A percentile compares a stretch with the other conserved stretches of the same genome.
phyloP scores from a whole-genome alignment of 92 coral and sea anemone species.

The Actinernus sp. region DNA sequence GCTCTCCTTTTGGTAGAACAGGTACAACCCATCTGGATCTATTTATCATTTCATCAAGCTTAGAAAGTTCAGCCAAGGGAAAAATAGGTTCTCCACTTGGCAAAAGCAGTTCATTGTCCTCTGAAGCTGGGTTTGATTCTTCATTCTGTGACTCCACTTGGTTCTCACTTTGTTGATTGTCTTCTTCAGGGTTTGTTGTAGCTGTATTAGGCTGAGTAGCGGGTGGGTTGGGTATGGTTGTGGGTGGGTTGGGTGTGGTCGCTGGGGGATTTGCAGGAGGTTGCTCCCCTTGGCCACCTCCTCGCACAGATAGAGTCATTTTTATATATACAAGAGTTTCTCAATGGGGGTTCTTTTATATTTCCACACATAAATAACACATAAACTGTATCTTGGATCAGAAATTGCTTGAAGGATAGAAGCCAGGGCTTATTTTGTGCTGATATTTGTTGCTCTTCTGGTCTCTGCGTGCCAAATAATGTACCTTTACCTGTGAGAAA shows the following conservation, averaged over 20 bases:
- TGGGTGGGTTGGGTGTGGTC: slow-evolving; percentile 45
- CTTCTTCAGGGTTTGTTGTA: slow-evolving; percentile 46
- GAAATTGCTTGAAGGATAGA: no score
- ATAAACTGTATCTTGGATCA: no score
- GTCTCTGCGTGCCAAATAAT: no score
- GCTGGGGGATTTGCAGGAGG: slow-evolving; percentile 74
- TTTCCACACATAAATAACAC: slow-evolving; percentile 71
- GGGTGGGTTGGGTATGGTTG: slow-evolving; percentile 59
- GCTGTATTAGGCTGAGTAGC: slow-evolving; percentile 44
- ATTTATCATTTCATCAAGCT: slow-evolving; percentile 97
- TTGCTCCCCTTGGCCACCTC: slow-evolving; percentile 86
- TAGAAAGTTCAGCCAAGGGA: slow-evolving; percentile 88
- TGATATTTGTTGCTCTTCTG: no score
- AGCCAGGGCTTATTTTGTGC: no score
- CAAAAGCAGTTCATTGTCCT: slow-evolving; percentile 70
- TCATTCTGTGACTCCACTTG: slow-evolving; percentile 32
- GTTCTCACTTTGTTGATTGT: slow-evolving; percentile 46
- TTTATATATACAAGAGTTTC: slow-evolving; percentile 21
- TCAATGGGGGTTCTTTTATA: slow-evolving; percentile 20
- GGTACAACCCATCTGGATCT: slow-evolving; percentile 99
- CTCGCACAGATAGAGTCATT: slow-evolving; percentile 97
- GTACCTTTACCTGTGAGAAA: no score
- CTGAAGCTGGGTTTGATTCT: slow-evolving; percentile 32
- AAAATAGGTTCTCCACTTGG: slow-evolving; percentile 92
- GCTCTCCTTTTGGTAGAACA: slow-evolving; percentile 97